Base-by-base conservation (phyloP, 2,113 vertebrate species). In the Chelonoidis abingdonii region DNA sequence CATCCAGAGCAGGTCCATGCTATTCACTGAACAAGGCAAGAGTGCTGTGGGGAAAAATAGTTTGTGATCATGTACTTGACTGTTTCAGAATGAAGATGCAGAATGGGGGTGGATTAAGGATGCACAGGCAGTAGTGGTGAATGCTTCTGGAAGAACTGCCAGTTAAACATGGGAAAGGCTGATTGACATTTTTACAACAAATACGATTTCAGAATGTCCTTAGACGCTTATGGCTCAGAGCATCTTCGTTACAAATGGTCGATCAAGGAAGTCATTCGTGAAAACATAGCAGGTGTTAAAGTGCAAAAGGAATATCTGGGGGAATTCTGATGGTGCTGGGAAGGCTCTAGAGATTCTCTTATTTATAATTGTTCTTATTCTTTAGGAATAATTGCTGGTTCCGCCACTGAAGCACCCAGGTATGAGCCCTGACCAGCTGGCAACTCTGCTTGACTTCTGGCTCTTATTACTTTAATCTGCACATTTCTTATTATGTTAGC, bases 261-360 rank as follows among this genome's bases (percentile, higher is more conserved):
- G 88, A 92, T 81, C 8, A 57, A 89, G 92, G 38, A 91, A 93
- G 72, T 31, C 10, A 80, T 22, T 93, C 10, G 86, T 27, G 52
- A 89, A 92, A 94, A 92, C 14, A 49, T n/a, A 78, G 79, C 10
- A 72, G 10, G 47, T 83, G 79, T 50, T 38, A 94, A 94, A 88
- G 5, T 94, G 65, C n/a, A 38, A 72, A 72, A 72, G 17, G n/a
- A 72, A 72, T 72, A 38, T 72, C 35, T 38, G 87, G 86, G 82
- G 19, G 3, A 72, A 92, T 47, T 87, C 78, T 80, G 8, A 3
- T 78, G 56, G 52, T 11, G 16, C 49, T 92, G 44, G 89, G 72
- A 88, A 69, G 9, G 38, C 89, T 85, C 11, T 41, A 92, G 56
- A 57, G 89, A 29, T 13, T 7, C 65, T 27, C 41, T 47, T 44